Conservation (phyloP, 2,888 invertebrate species). For the Scaptomyza cyrtandrae region DNA sequence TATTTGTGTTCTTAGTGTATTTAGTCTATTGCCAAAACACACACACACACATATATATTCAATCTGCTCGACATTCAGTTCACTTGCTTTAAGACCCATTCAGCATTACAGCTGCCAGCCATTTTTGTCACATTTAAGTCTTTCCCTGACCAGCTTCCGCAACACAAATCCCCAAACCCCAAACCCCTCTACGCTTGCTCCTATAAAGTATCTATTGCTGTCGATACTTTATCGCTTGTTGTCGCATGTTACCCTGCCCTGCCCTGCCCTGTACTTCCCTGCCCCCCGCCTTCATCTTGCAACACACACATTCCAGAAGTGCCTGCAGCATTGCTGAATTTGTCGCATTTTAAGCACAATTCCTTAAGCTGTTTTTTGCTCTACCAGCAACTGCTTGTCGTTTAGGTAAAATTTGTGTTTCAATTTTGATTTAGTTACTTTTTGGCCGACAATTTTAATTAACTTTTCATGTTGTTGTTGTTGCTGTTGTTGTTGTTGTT, state of each 20-base stretch:
- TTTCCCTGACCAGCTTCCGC: neutral
- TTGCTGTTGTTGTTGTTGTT: slow-evolving; percentile 4
- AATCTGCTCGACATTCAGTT: slow-evolving; percentile 17
- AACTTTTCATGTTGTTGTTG: slow-evolving; percentile 36
- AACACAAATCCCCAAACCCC: neutral
- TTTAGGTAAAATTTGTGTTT: slow-evolving; percentile 40
- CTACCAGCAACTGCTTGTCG: neutral
- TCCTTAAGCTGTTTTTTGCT: neutral
- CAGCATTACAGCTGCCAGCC: slow-evolving; percentile 18
- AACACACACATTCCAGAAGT: slow-evolving; percentile 16
- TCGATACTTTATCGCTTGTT: slow-evolving; percentile 15
- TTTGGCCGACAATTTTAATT: slow-evolving; percentile 44
- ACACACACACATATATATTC: slow-evolving; percentile 11
- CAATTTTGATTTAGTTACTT: slow-evolving; percentile 47
- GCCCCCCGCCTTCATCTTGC: neutral
- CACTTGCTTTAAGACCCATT: slow-evolving; percentile 21
- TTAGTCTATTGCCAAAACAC: slow-evolving; percentile 2
- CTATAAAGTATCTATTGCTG: slow-evolving; percentile 2
- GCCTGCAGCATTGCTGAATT: slow-evolving; percentile 24
- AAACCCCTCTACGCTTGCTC: neutral
- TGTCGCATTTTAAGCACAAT: slow-evolving; percentile 25
- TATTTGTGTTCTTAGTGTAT: slow-evolving; percentile 6
- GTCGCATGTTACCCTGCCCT: neutral
- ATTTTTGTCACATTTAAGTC: slow-evolving; percentile 30
- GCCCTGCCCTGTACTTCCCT: no score